Base-by-base conservation (phyloP, 2,797 vertebrate species). In the Pyrocephalus nanus region DNA sequence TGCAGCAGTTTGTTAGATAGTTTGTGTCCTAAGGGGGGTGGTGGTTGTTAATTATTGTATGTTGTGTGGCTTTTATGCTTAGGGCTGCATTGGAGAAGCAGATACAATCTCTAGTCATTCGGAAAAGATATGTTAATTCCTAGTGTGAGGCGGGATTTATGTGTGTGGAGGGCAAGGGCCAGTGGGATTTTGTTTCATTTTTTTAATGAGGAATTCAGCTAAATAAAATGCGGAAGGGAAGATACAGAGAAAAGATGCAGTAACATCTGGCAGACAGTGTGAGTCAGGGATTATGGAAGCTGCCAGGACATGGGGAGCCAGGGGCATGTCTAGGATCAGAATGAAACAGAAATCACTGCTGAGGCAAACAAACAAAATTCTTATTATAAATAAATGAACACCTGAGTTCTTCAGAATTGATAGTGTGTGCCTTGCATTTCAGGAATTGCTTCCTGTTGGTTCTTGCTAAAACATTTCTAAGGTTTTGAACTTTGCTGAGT, bases 401-500 rank as follows among this genome's bases (percentile, higher is more conserved):
- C 3, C 8, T 54, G 22, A 55, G 30, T 54, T 76, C 22, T 67
- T 83, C 55, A 42, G 57, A 50, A 47, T 9, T 67, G 34, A 27
- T 70, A 38, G 30, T 0, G 0, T 43, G 14, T 43, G 21, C 45
- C 9, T 1, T 45, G 26, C 71, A 53, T 76, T 91, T 87, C 42
- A 83, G 82, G 43, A 91, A 3, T 38, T 54, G 42, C 75, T 54
- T 92, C 34, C 32, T 83, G 3, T 27, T n/a, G 12, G 22, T 82
- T 77, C 57, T 57, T 92, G 25, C 40, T 85, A 27, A 81, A 92
- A 29, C 8, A 9, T 77, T 67, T 19, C 16, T 72, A 11, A 58
- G 74, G 15, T 76, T 72, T 92, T 81, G 80, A 55, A 45, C 25
- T 90, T 47, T 71, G 62, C 64, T 64, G 61, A 3, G 1, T 50